These are phyloP conservation scores for Pyrocephalus nanus DNA, from an alignment of 2,797 vertebrate species.

Conservation along the genomic window DNA sequence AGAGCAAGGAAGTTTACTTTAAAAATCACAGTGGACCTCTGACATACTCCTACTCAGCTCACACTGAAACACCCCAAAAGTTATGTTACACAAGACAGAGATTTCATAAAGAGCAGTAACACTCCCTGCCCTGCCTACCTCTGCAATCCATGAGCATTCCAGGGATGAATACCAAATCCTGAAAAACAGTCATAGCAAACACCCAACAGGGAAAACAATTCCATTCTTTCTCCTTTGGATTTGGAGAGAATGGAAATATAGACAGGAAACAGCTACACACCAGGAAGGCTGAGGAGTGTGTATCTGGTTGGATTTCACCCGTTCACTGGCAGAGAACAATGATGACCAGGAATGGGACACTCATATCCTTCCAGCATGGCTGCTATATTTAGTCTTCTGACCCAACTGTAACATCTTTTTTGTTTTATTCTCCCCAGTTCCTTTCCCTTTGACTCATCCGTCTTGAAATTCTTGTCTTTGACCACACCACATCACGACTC, in stretches of 20 bases:
- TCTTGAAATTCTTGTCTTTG: neutral
- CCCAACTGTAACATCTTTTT: neutral
- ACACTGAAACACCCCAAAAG: neutral
- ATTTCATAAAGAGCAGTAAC: neutral
- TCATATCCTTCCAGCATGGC: neutral
- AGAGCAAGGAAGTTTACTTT: neutral
- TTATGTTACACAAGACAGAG: neutral
- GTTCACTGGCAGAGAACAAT: neutral
- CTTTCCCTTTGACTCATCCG: slow-evolving; percentile 9
- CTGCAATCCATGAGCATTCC: neutral
- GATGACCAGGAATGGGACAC: neutral
- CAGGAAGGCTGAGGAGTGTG: neutral
- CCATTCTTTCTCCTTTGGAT: neutral
- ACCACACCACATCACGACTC: neutral
- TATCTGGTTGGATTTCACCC: neutral
- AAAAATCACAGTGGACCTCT: neutral
- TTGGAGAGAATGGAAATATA: neutral
- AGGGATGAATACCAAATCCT: neutral
- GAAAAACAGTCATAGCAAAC: neutral
- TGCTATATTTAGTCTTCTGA: slow-evolving; percentile 2
- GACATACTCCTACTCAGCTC: neutral
- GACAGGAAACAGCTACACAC: neutral
- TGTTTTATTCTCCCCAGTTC: neutral
- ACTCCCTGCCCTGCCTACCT: neutral
- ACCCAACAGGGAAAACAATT: neutral